phyloP scores from a whole-genome alignment of 2,113 vertebrate genomes.

The Erythrolamprus reginae region DNA sequence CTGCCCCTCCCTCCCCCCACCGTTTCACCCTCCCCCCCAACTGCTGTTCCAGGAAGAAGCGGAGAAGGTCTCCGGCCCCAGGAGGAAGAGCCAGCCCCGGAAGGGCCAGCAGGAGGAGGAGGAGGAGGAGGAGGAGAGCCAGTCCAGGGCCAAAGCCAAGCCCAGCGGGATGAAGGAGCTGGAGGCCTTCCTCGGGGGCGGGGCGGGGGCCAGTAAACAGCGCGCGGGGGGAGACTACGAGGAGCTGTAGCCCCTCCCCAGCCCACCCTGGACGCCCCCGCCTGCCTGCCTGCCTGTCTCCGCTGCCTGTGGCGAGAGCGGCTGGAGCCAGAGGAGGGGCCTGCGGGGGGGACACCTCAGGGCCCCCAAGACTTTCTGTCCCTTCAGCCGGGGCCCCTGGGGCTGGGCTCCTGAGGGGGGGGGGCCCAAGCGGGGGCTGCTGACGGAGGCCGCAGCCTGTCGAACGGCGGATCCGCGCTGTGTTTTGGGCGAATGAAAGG shows the following conservation, averaged over 20 bases:
- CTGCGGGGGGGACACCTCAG: background rate
- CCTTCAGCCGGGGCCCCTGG: background rate
- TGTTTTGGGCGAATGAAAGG: constrained; percentile 50
- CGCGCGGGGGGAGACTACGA: constrained; percentile 88
- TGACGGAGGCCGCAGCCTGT: background rate
- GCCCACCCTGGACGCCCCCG: constrained; percentile 45
- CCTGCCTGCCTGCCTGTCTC: background rate
- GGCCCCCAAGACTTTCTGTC: background rate
- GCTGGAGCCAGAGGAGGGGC: background rate
- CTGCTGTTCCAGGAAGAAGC: constrained; percentile 61
- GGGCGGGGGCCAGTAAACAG: constrained; percentile 51
- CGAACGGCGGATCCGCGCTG: constrained; percentile 42
- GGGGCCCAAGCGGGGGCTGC: background rate
- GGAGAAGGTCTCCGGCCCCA: constrained; percentile 79
- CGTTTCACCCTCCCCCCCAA: background rate
- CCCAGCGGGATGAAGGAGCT: constrained; percentile 77
- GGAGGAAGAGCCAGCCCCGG: constrained; percentile 84
- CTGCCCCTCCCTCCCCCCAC: background rate
- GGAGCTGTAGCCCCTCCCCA: constrained; percentile 77
- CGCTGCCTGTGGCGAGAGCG: background rate
- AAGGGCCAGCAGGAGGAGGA: constrained; percentile 80
- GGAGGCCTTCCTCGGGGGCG: constrained; percentile 87
- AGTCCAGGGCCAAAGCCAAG: constrained; percentile 69
- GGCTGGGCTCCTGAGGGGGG: background rate
- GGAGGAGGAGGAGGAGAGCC: constrained; percentile 71